Conservation (phyloP, 2,888 invertebrate species). For the Drosophila yooni region DNA sequence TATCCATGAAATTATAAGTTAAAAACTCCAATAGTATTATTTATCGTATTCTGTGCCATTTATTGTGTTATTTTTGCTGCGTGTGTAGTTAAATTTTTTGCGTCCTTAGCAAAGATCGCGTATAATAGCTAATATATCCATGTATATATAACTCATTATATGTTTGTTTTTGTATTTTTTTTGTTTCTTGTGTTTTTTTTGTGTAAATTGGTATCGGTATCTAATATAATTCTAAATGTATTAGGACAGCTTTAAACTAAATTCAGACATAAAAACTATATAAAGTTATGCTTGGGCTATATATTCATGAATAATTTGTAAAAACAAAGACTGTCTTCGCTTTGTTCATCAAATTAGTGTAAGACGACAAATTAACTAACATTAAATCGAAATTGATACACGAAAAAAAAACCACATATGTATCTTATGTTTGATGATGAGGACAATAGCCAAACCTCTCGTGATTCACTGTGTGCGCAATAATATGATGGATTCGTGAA, state of each 20-base stretch:
- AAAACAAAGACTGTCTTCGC: conserved; percentile 37
- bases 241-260: conserved; percentile 71
- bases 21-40: conserved; percentile 15
- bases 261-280: conserved; percentile 49
- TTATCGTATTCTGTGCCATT: conserved; percentile 72
- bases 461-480: conserved; percentile 30
- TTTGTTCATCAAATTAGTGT: conserved; percentile 36
- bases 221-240: conserved; percentile 65
- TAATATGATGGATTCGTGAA: conserved; percentile 8
- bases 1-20: neutral
- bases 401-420: conserved; percentile 29
- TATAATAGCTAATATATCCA: conserved; percentile 64
- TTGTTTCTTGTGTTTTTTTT: conserved; percentile 11
- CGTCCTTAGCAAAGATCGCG: conserved; percentile 40
- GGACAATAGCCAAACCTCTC: conserved; percentile 12
- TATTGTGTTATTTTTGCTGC: conserved; percentile 66
- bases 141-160: conserved; percentile 55
- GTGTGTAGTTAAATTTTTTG: conserved; percentile 62
- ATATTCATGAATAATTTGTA: conserved; percentile 39
- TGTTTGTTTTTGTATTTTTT: conserved; percentile 12
- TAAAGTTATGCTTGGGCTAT: conserved; percentile 52
- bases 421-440: conserved; percentile 23
- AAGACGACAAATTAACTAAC: conserved; percentile 44
- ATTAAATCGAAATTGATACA: conserved; percentile 30
- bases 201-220: conserved; percentile 44